Evolutionary conservation across 2,888 invertebrate genomes (phyloP).

Genomic region (Macrostomum cliftonense): DNA sequence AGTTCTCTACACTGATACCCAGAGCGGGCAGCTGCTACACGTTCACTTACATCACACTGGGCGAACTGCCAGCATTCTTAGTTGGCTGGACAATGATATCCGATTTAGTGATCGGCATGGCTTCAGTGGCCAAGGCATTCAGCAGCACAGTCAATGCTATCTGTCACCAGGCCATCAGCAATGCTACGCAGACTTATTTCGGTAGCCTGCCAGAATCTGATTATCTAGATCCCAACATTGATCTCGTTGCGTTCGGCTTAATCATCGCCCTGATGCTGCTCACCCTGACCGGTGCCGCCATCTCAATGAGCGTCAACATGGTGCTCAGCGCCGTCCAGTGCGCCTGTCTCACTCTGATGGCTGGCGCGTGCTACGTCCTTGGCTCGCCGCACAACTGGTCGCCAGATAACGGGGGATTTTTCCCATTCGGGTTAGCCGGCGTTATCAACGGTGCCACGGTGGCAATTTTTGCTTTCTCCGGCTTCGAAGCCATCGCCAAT

Average conservation of each 20-base stretch:
- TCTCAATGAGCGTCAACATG: conserved; percentile 8
- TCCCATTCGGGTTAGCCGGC: conserved; percentile 4
- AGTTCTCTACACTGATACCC: conserved; percentile 11
- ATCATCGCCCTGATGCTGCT: conserved; percentile 5
- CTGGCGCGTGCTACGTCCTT: conserved; percentile 7
- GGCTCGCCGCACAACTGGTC: conserved; percentile 6
- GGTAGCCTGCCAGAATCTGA: not conserved
- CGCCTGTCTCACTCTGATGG: conserved; percentile 2
- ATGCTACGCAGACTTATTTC: conserved; percentile 4
- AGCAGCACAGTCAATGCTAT: conserved; percentile 8
- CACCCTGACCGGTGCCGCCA: conserved; percentile 9
- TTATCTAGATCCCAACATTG: conserved; percentile 2
- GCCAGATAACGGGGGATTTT: conserved; percentile 5
- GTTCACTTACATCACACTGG: conserved; percentile 9
- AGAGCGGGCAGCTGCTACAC: conserved; percentile 8
- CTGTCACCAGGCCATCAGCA: conserved; percentile 5
- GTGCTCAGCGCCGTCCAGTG: conserved; percentile 7
- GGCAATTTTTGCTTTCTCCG: conserved; percentile 10
- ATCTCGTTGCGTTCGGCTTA: conserved; percentile 6
- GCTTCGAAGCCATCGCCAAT: conserved; percentile 9
- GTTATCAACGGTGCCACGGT: conserved; percentile 6
- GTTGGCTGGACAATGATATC: conserved; percentile 12
- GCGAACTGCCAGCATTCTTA: conserved; percentile 10
- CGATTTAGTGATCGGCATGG: conserved; percentile 7
- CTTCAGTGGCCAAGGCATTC: conserved; percentile 9